phyloP scores from a whole-genome alignment of 2,797 vertebrate genomes.

The Syndactyla subalaris region DNA sequence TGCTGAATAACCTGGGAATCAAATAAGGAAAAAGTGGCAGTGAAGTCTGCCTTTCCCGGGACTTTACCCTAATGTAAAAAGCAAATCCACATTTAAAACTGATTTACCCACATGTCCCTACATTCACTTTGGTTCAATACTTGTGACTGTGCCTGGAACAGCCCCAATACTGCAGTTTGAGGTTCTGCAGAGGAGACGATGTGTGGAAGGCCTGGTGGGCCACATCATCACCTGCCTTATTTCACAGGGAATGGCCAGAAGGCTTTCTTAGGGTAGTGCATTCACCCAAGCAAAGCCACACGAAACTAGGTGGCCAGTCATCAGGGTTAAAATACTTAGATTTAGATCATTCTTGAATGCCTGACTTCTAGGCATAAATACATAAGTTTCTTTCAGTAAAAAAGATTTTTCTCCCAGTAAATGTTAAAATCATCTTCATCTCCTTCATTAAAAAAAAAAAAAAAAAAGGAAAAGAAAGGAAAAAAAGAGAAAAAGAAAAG shows the following conservation, averaged over 20 bases:
- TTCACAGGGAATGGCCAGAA: too few relatives aligned
- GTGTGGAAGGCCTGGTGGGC: too few relatives aligned
- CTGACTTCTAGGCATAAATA: not conserved
- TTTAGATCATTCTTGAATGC: not conserved
- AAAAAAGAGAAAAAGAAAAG: not conserved
- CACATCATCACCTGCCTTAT: too few relatives aligned
- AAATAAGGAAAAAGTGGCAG: not conserved
- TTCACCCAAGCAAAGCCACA: not conserved
- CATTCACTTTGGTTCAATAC: too few relatives aligned
- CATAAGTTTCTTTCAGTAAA: not conserved
- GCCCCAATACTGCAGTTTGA: too few relatives aligned
- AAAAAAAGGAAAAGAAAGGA: too few relatives aligned
- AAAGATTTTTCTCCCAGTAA: not conserved
- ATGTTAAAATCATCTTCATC: not conserved
- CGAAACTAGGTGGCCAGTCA: not conserved
- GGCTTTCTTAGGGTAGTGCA: not conserved
- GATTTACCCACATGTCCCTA: too few relatives aligned
- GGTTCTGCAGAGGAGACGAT: too few relatives aligned
- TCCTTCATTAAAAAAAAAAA: not conserved
- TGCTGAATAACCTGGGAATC: not conserved
- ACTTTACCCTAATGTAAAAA: not conserved
- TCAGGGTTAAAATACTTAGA: not conserved
- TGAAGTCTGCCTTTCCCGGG: not conserved
- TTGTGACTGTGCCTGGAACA: too few relatives aligned
- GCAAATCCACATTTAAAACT: not conserved